Percentiles rank a stretch among this genome's conserved stretches.
Conservation (phyloP, 2,888 invertebrate genomes). For the Drosophila phalerata region DNA sequence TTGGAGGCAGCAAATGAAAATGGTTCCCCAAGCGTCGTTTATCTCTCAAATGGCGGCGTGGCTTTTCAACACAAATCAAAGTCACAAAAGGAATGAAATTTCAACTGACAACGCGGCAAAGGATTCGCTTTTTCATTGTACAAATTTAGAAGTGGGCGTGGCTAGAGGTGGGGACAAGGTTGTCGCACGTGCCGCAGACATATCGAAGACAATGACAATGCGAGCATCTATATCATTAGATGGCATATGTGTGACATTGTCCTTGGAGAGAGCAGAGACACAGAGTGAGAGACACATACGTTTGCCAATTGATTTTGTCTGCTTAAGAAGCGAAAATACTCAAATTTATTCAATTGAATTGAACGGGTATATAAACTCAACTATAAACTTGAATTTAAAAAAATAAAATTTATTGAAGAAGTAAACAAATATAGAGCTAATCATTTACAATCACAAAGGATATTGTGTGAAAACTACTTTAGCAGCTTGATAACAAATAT, state of each 20-base stretch:
- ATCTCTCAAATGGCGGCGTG: constrained; percentile 43
- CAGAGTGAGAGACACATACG: not conserved
- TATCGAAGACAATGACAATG: constrained; percentile 58
- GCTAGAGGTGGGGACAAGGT: not conserved
- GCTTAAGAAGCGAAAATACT: constrained; percentile 1
- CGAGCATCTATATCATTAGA: constrained; percentile 47
- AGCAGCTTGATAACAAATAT: no score
- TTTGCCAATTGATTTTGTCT: constrained; percentile 53
- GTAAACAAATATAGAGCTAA: no score
- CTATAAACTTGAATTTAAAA: not conserved
- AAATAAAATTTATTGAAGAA: not conserved
- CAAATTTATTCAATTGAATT: not conserved
- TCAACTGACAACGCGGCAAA: constrained; percentile 21
- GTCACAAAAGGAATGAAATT: constrained; percentile 24
- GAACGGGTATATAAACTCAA: not conserved
- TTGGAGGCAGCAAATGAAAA: constrained; percentile 69
- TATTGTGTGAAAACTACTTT: no score
- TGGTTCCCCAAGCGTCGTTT: constrained; percentile 71
- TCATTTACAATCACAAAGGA: no score
- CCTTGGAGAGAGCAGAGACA: not conserved
- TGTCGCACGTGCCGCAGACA: constrained; percentile 60
- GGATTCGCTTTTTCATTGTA: constrained; percentile 31
- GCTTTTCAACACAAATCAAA: constrained; percentile 45
- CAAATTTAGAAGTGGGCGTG: not conserved
- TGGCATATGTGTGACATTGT: constrained; percentile 38